Base-by-base conservation (phyloP, 2,113 vertebrate species). In the Pomatorhinus ruficollis region DNA sequence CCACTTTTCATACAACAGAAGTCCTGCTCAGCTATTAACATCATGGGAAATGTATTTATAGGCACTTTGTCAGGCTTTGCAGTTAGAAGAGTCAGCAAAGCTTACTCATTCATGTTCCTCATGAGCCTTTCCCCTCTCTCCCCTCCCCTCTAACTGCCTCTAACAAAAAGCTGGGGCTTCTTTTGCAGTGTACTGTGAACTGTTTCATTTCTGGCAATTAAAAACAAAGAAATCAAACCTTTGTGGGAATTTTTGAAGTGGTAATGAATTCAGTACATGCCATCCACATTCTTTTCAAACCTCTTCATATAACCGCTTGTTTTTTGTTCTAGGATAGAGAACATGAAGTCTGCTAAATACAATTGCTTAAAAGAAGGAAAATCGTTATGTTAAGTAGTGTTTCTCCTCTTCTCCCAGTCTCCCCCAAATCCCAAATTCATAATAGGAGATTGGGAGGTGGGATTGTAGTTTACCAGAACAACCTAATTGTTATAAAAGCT, bases 81-180 rank as follows among this genome's bases (percentile, higher is more conserved):
- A 76, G 78, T 89, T 92, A 68, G 83, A 83, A 83, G 66, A 88
- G 94, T 97, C 96, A 96, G 94, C 96, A 95, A 97, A 97, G 77
- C 47, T 74, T 72, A 77, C 82, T 95, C 95, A 94, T 89, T 97
- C 93, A 94, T 85, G 91, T 93, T 96, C 88, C 90, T 92, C 87
- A 52, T 65, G 83, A 83, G 53, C 91, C n/a, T 86, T 82, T 74
- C 50, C 68, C 66, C 75, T 92, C 84, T 83, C 59, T 75, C 70
- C 54, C 64, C 83, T 89, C 52, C 71, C 81, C 50, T 74, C 45
- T 79, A 85, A 59, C 75, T 52, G 66, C 20, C 64, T 80, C 87
- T 95, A 78, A 92, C 93, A 95, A 95, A 95, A 96, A 93, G 61
- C 80, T 64, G 19, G 8, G 57, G 69, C 70, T 96, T 63, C 95